These are phyloP conservation scores for Leptinotarsa rubiginosa DNA, from an alignment of 2,888 invertebrate genomes.

Conservation along the genomic window DNA sequence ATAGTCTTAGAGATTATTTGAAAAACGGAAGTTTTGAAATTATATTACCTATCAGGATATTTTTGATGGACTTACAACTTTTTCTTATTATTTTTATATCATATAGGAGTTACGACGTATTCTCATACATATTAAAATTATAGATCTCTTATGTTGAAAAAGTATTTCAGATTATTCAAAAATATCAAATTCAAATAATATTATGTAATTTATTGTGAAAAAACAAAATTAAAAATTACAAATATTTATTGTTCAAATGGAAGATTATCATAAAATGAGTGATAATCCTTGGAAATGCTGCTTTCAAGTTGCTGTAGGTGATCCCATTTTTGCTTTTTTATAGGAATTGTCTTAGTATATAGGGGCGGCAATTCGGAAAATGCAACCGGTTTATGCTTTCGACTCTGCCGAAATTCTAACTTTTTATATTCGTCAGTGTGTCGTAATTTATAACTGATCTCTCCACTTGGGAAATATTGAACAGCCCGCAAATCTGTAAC, in stretches of 20 bases:
- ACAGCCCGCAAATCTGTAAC: not conserved
- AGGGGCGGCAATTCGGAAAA: constrained; percentile 13
- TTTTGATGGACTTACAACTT: constrained; percentile 11
- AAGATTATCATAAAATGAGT: constrained; percentile 24
- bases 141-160: constrained; percentile 12
- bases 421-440: constrained; percentile 29
- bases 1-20: too few relatives aligned
- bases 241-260: constrained; percentile 15
- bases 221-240: constrained; percentile 16
- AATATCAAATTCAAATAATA: constrained; percentile 3
- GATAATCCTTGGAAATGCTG: constrained; percentile 28
- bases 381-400: constrained; percentile 4
- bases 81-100: constrained; percentile 23
- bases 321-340: constrained; percentile 27
- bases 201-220: not conserved
- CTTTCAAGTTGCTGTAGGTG: constrained; percentile 19
- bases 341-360: constrained; percentile 4
- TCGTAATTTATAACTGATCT: constrained; percentile 21
- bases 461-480: not conserved
- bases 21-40: too few relatives aligned
- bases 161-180: constrained; percentile 14
- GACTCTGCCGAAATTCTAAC: constrained; percentile 13
- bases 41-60: too few relatives aligned
- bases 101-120: constrained; percentile 11
- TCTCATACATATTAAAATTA: constrained; percentile 14